phyloP scores from a whole-genome alignment of 2,797 vertebrate genomes.

The Enteromius viviparus region DNA sequence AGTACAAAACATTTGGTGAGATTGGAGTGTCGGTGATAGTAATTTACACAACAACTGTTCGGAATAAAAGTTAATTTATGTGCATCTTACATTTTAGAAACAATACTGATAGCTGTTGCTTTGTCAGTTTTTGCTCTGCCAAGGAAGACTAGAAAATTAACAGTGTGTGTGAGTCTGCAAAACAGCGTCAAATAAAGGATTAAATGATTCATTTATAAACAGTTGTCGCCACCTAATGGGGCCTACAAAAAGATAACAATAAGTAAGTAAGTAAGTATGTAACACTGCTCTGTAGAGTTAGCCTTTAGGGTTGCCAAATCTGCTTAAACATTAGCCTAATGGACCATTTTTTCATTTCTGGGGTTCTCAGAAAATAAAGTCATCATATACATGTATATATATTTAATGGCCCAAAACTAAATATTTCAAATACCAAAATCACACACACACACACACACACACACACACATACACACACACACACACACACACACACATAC shows the following conservation, averaged over 20 bases:
- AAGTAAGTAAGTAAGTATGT: neutral
- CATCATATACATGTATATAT: neutral
- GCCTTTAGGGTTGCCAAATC: neutral
- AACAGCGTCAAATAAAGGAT: neutral
- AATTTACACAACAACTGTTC: neutral
- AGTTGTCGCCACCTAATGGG: neutral
- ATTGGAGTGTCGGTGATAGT: neutral
- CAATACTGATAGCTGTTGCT: neutral
- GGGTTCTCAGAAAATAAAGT: neutral
- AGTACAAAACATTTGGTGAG: neutral
- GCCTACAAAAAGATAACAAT: neutral
- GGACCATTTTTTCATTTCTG: neutral
- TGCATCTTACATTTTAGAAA: neutral
- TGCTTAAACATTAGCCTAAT: neutral
- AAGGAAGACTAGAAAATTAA: neutral
- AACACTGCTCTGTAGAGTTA: neutral
- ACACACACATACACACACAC: no score
- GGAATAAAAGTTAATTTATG: neutral
- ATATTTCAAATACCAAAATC: neutral
- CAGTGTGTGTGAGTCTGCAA: neutral
- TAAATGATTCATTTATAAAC: neutral
- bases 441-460: no score
- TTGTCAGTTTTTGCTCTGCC: neutral
- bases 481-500: neutral
- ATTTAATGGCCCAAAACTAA: neutral